Evolutionary conservation across 2,113 vertebrate genomes (phyloP).

Genomic region (Mesitornis unicolor): DNA sequence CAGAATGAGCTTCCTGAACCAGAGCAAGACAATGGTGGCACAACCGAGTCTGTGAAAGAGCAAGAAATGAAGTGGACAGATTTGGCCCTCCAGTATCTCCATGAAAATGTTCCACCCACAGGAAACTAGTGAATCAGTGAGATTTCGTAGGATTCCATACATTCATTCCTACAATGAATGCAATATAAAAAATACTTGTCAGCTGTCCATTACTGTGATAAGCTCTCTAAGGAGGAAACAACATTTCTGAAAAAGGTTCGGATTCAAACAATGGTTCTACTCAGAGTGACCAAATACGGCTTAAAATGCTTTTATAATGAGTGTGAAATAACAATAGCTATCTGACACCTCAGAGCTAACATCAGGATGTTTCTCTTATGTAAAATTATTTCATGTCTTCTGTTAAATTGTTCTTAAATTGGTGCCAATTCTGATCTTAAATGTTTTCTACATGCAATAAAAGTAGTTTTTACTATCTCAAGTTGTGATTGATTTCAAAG

Average conservation of each 20-base stretch:
- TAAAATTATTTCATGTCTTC: neutral
- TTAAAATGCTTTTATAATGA: neutral
- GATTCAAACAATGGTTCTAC: neutral
- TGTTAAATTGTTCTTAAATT: neutral
- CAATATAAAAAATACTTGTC: neutral
- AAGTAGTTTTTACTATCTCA: neutral
- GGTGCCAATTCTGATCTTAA: neutral
- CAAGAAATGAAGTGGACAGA: constrained; percentile 99
- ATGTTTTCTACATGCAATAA: neutral
- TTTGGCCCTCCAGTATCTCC: constrained; percentile 90
- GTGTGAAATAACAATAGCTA: neutral
- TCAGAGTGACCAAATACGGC: neutral
- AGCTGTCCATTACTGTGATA: neutral
- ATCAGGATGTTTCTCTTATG: neutral
- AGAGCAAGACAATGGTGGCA: constrained; percentile 96
- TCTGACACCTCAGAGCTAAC: neutral
- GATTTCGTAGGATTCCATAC: too few relatives aligned
- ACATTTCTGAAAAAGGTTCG: neutral
- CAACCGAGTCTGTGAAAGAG: constrained; percentile 95
- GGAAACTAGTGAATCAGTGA: constrained; percentile 71
- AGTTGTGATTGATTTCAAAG: neutral
- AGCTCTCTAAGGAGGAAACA: neutral
- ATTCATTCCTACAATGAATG: too few relatives aligned
- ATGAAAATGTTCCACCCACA: constrained; percentile 87
- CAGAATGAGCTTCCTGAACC: constrained; percentile 97